Percentiles rank a stretch among this genome's conserved stretches.
phyloP scores from a whole-genome alignment of 92 coral and sea anemone species.

The Scolanthus callimorphus region DNA sequence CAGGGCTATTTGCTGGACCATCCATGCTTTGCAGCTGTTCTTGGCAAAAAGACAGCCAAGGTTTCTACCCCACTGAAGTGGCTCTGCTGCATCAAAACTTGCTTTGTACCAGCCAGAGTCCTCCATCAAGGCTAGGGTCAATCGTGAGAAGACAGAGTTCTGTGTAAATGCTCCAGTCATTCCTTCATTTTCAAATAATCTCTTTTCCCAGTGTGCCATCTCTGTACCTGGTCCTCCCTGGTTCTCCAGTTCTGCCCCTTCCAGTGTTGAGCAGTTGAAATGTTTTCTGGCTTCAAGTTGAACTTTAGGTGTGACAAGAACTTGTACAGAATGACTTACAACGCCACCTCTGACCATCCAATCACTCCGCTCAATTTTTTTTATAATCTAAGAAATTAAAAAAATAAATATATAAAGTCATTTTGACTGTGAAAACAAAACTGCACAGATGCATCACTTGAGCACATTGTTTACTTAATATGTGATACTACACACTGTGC shows the following conservation, averaged over 20 bases:
- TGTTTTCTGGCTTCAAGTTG: conserved; percentile 72
- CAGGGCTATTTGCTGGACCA: conserved; percentile 39
- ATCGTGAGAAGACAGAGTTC: conserved; percentile 81
- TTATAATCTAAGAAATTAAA: conserved; percentile 46
- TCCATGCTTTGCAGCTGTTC: conserved; percentile 97
- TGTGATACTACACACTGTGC: no score
- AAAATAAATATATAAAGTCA: no score
- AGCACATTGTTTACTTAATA: no score
- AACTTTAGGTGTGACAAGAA: conserved; percentile 83
- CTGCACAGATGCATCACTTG: no score
- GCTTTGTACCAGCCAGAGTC: conserved; percentile 96
- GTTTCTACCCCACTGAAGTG: conserved; percentile 84
- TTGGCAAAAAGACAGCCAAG: conserved; percentile 85
- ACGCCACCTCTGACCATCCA: conserved; percentile 70
- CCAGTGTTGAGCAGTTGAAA: conserved; percentile 86
- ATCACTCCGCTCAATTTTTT: conserved; percentile 55
- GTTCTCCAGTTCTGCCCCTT: conserved; percentile 97
- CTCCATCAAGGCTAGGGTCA: conserved; percentile 93
- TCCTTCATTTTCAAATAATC: conserved; percentile 94
- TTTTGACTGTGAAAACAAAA: no score
- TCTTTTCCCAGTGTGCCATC: conserved; percentile 94
- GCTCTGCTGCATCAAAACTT: conserved; percentile 81
- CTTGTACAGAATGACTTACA: conserved; percentile 47
- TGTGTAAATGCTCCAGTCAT: conserved; percentile 96
- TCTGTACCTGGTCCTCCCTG: conserved; percentile 85